These are phyloP conservation scores for Euglossa dilemma DNA, from an alignment of 1,140 invertebrate species.

Conservation along the genomic window DNA sequence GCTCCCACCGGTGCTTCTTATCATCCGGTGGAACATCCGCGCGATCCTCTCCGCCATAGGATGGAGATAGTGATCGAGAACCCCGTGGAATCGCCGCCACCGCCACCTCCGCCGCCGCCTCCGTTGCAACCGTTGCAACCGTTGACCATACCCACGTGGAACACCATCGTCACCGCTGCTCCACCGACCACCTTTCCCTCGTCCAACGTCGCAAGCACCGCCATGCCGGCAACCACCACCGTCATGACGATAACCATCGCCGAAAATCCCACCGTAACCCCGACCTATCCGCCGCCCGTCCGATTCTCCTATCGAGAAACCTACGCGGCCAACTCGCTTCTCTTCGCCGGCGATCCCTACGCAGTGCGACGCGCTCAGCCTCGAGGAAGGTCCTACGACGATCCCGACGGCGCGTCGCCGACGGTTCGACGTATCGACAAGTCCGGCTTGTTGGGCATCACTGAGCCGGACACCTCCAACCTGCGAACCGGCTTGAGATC, in stretches of 20 bases:
- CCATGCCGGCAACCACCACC: conserved; percentile 15
- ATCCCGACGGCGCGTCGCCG: conserved; percentile 60
- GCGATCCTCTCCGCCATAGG: conserved; percentile 63
- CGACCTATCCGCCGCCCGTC: conserved; percentile 23
- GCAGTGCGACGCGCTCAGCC: neutral
- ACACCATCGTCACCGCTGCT: neutral
- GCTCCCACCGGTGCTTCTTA: conserved; percentile 59
- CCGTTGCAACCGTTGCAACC: conserved; percentile 34
- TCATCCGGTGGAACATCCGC: conserved; percentile 40
- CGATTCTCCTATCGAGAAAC: conserved; percentile 27
- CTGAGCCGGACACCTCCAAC: conserved; percentile 62
- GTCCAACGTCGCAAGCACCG: neutral
- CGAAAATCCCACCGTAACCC: conserved; percentile 50
- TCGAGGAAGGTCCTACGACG: conserved; percentile 32
- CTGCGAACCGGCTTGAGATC: neutral
- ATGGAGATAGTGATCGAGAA: conserved; percentile 82
- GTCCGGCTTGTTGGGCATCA: conserved; percentile 76
- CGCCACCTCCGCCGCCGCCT: conserved; percentile 48
- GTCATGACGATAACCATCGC: conserved; percentile 54
- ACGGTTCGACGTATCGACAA: conserved; percentile 74
- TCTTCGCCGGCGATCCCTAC: neutral
- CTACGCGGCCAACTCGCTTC: neutral
- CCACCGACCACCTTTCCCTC: neutral
- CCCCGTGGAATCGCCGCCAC: conserved; percentile 57
- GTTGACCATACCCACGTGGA: neutral